These are phyloP conservation scores for Saccostrea cuccullata DNA, from an alignment of 1,140 invertebrate species.

Conservation along the genomic window DNA sequence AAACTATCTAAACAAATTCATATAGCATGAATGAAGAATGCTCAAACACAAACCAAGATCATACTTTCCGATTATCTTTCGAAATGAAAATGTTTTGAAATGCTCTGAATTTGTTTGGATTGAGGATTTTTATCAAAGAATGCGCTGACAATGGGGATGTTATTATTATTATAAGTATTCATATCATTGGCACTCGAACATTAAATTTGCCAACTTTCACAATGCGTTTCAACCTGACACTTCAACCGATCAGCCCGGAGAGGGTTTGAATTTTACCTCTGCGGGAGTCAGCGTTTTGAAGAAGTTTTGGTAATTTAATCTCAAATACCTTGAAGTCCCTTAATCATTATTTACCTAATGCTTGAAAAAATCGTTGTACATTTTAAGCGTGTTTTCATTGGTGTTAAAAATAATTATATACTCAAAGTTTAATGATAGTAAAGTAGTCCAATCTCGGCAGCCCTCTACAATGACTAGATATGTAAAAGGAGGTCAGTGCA, in stretches of 20 bases:
- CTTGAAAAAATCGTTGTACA: slow-evolving; percentile 25
- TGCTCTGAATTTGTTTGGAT: neutral
- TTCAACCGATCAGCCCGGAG: neutral
- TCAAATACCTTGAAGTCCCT: neutral
- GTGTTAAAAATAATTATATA: slow-evolving; percentile 18
- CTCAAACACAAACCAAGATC: neutral
- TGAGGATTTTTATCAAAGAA: neutral
- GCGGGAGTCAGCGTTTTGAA: neutral
- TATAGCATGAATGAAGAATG: neutral
- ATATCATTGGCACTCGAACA: neutral
- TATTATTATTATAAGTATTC: neutral
- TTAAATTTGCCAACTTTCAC: neutral
- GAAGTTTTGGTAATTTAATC: slow-evolving; percentile 16
- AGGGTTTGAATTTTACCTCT: neutral
- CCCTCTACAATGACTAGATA: neutral
- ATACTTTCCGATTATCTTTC: neutral
- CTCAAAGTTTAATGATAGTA: neutral
- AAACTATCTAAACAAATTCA: slow-evolving; percentile 1
- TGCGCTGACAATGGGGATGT: neutral
- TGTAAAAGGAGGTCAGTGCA: neutral
- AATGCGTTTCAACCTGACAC: neutral
- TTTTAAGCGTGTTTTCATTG: slow-evolving; percentile 28
- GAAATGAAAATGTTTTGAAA: slow-evolving; percentile 8
- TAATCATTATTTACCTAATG: neutral
- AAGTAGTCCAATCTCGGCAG: neutral